These are phyloP conservation scores for Drosophila rellima DNA, from an alignment of 2,888 invertebrate species.

Conservation along the genomic window DNA sequence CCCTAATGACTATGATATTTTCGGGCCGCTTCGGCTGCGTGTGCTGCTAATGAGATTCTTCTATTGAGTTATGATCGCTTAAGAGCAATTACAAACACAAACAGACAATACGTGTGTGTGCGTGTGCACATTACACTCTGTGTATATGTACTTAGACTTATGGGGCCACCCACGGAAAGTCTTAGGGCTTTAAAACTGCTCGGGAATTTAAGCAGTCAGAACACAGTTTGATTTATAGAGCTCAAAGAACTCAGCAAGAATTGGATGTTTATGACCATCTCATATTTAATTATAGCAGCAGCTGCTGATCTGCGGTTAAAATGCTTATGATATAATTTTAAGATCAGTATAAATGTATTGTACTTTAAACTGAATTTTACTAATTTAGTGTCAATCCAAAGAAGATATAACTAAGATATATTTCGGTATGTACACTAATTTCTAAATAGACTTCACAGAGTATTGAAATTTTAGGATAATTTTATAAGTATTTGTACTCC, in stretches of 20 bases:
- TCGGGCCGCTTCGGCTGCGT: slow-evolving; percentile 32
- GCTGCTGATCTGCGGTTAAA: slow-evolving; percentile 22
- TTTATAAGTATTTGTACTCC: neutral
- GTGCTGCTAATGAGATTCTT: slow-evolving; percentile 65
- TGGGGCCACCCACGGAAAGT: slow-evolving; percentile 55
- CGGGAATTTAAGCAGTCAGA: slow-evolving; percentile 28
- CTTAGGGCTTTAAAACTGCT: slow-evolving; percentile 42
- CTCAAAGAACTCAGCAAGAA: slow-evolving; percentile 13
- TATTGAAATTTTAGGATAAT: neutral
- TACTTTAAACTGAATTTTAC: neutral
- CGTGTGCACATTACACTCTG: slow-evolving; percentile 28
- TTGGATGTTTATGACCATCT: slow-evolving; percentile 2
- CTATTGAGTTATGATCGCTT: slow-evolving; percentile 71
- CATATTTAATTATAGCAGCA: slow-evolving; percentile 24
- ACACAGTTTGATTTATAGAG: slow-evolving; percentile 23
- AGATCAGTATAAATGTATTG: neutral
- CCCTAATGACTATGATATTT: slow-evolving; percentile 50
- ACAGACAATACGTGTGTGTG: slow-evolving; percentile 2
- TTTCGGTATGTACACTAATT: neutral
- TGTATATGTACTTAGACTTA: slow-evolving; percentile 20
- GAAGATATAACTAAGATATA: neutral
- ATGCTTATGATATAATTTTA: slow-evolving; percentile 2
- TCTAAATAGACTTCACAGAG: neutral
- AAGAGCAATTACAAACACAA: slow-evolving; percentile 22
- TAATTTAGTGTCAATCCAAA: neutral